phyloP scores from a whole-genome alignment of 2,888 invertebrate genomes.

The Napeogenes sylphis region DNA sequence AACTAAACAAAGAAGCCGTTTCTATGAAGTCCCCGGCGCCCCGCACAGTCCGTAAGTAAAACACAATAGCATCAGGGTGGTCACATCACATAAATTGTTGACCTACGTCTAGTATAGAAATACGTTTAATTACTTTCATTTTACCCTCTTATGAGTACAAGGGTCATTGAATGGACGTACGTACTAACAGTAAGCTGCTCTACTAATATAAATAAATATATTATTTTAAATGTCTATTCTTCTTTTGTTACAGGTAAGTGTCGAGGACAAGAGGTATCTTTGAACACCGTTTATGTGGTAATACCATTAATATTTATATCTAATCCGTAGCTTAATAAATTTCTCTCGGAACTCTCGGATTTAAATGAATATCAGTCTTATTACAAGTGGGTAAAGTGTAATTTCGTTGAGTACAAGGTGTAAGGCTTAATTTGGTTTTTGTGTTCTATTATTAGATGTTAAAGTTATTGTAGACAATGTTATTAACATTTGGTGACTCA shows the following conservation, averaged over 20 bases:
- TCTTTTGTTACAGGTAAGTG: slow-evolving; percentile 58
- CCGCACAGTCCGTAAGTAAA: slow-evolving; percentile 58
- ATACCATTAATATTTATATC: slow-evolving; percentile 15
- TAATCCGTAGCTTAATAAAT: neutral
- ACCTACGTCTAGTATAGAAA: slow-evolving; percentile 49
- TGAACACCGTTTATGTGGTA: slow-evolving; percentile 11
- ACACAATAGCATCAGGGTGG: slow-evolving; percentile 63
- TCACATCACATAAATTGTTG: slow-evolving; percentile 58
- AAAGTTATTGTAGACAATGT: neutral
- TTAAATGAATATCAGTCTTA: no score
- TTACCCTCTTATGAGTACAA: slow-evolving; percentile 39
- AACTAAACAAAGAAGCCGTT: slow-evolving; percentile 39
- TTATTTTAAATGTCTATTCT: slow-evolving; percentile 26
- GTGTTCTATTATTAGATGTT: neutral
- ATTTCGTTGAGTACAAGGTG: neutral
- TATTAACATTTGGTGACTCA: no score
- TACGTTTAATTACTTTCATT: slow-evolving; percentile 54
- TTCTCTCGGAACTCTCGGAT: neutral
- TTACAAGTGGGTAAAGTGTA: neutral
- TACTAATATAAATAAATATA: slow-evolving; percentile 22
- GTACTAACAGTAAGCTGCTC: slow-evolving; percentile 18
- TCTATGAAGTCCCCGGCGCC: slow-evolving; percentile 56
- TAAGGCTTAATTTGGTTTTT: neutral
- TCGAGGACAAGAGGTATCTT: slow-evolving; percentile 28
- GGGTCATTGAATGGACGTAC: slow-evolving; percentile 20